Percentiles rank a stretch among this genome's conserved stretches.
These are phyloP conservation scores for Antigone vipio DNA, from an alignment of 2,113 vertebrate species.

Conservation along the genomic window DNA sequence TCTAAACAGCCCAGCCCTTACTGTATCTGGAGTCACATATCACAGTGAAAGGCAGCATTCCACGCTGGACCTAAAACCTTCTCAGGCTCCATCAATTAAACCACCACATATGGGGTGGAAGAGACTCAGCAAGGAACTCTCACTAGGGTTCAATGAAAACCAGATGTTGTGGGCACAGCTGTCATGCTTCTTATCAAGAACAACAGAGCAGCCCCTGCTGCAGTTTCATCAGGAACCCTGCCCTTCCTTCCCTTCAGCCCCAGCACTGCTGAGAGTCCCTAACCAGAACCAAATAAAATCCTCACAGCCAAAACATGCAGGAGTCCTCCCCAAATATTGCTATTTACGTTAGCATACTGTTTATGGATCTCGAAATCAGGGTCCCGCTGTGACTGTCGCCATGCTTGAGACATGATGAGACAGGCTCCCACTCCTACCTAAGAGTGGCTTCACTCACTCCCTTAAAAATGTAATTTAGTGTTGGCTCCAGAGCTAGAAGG, in stretches of 20 bases:
- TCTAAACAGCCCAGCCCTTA: neutral
- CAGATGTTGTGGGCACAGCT: constrained; percentile 57
- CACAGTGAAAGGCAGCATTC: constrained; percentile 40
- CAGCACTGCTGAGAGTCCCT: neutral
- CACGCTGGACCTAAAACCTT: constrained; percentile 45
- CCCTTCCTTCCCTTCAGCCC: constrained; percentile 33
- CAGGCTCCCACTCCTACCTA: neutral
- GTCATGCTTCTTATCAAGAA: constrained; percentile 53
- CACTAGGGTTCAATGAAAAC: constrained; percentile 33
- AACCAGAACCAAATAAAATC: constrained; percentile 30
- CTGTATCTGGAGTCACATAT: constrained; percentile 51
- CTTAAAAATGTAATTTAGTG: neutral
- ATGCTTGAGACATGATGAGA: neutral
- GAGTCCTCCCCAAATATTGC: neutral
- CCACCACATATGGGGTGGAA: constrained; percentile 58
- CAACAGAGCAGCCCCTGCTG: constrained; percentile 32
- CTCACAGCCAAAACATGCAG: neutral
- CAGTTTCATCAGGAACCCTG: constrained; percentile 12
- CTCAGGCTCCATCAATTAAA: constrained; percentile 64
- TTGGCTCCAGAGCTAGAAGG: neutral
- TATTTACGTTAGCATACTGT: constrained; percentile 11
- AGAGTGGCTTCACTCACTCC: neutral
- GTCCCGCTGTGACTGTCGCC: neutral
- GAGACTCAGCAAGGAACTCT: constrained; percentile 55
- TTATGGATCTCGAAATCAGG: neutral